Evolutionary conservation across 2,888 invertebrate genomes (phyloP), one percentile per base, ranked within the genome.

Genomic region (Ochropacha duplaris): DNA sequence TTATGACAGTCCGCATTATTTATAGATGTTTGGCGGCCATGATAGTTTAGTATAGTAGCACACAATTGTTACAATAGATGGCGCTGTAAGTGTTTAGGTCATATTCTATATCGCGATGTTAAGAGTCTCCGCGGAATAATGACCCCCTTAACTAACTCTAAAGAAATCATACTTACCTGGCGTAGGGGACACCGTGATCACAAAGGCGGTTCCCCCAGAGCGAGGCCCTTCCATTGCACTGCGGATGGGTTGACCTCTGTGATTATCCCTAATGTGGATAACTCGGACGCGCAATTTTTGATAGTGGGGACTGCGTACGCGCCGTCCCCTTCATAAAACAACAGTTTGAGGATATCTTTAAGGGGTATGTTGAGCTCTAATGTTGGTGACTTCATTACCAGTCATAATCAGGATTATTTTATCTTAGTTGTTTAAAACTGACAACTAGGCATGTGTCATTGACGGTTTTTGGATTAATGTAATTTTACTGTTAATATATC

Each of bases 231-330:
- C 50, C 50, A 50, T 50, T 50, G 50, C 50, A 50, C 50, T 50
- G 50, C 50, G 50, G 50, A n/a, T n/a, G 50, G 50, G 50, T 28
- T 50, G 50, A 50, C 50, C 50, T 28, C 26, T 50, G 50, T 28
- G 50, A 50, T 50, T 50, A 50, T 50, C 50, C 50, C 50, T 50
- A 50, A 50, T 50, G 50, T 50, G 50, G 50, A 50, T 50, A 50
- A 50, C 50, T 50, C 50, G 50, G 50, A 50, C 50, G 50, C 50
- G 50, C 22, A n/a, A 50, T 50, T 50, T 50, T 50, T 50, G 50
- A 5, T 50, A 50, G 50, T 50, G 50, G 50, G 50, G 50, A 50
- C 50, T 50, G 50, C 50, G 50, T 50, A 50, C 50, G 50, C 50
- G 50, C 50, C 28, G 50, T 50, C 50, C 50, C 50, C 50, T 26